A percentile compares a stretch with the other conserved stretches of the same genome.
Evolutionary conservation across 2,113 vertebrate species (phyloP).

Genomic region (Calidris pugnax): DNA sequence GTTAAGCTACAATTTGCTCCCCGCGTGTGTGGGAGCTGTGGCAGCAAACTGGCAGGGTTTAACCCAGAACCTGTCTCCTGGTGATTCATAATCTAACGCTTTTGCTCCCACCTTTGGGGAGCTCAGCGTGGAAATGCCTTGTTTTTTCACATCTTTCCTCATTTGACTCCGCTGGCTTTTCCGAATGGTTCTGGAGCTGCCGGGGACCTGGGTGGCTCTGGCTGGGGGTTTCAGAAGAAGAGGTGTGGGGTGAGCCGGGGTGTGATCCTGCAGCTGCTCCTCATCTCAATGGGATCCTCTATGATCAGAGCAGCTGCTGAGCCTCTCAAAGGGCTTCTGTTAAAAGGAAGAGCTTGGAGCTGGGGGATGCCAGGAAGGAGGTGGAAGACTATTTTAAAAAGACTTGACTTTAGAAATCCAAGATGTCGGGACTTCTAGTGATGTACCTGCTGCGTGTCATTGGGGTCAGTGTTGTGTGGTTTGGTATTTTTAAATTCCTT

Average conservation of each 20-base stretch:
- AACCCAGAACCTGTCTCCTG: neutral
- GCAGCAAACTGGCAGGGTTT: neutral
- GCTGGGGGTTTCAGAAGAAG: neutral
- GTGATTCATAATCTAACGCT: neutral
- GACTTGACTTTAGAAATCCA: neutral
- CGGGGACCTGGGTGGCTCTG: neutral
- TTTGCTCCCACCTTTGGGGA: neutral
- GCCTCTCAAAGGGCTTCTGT: constrained; percentile 34
- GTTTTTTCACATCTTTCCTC: neutral
- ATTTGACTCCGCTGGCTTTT: neutral
- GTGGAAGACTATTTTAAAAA: neutral
- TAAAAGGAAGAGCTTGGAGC: neutral
- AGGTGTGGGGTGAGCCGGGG: neutral
- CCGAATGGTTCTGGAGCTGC: neutral
- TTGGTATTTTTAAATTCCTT: neutral
- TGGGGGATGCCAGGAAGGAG: neutral
- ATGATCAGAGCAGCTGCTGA: constrained; percentile 23
- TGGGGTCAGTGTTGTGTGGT: neutral
- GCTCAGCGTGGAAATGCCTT: neutral
- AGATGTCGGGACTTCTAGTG: neutral
- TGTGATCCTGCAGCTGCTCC: constrained; percentile 42
- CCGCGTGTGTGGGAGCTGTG: neutral
- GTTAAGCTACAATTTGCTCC: neutral
- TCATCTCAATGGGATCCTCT: no score
- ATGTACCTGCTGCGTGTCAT: neutral